phyloP scores from a whole-genome alignment of 2,797 vertebrate genomes.

The Pangasius krempfi region DNA sequence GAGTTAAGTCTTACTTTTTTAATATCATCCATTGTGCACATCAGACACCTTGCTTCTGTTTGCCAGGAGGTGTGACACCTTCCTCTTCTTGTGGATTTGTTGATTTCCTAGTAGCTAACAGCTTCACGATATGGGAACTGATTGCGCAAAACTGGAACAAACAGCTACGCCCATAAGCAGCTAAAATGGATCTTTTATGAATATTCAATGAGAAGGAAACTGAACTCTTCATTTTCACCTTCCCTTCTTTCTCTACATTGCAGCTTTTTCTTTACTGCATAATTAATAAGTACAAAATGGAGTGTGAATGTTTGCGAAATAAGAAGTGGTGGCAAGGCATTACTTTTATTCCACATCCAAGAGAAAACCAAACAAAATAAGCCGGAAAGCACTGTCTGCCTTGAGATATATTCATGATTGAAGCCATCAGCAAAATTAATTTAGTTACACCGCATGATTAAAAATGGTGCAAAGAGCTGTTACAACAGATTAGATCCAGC shows the following conservation, averaged over 20 bases:
- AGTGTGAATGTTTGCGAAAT: constrained; percentile 82
- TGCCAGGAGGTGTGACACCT: constrained; percentile 57
- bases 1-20: constrained; percentile 57
- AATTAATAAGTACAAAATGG: constrained; percentile 84
- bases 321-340: constrained; percentile 69
- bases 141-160: constrained; percentile 81
- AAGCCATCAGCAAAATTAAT: constrained; percentile 15
- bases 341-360: constrained; percentile 55
- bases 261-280: constrained; percentile 87
- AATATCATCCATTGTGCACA: constrained; percentile 53
- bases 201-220: constrained; percentile 84
- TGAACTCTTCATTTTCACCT: constrained; percentile 87
- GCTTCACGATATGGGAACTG: constrained; percentile 75
- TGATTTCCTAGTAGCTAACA: constrained; percentile 74
- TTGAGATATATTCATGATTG: neutral
- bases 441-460: constrained; percentile 7
- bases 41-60: constrained; percentile 58
- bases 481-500: neutral
- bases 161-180: constrained; percentile 84
- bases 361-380: constrained; percentile 60
- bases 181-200: constrained; percentile 82
- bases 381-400: constrained; percentile 29
- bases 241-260: constrained; percentile 77
- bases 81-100: constrained; percentile 67
- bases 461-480: neutral